Evolutionary conservation across 2,888 invertebrate genomes (phyloP).

Genomic region (Gortyna flavago): DNA sequence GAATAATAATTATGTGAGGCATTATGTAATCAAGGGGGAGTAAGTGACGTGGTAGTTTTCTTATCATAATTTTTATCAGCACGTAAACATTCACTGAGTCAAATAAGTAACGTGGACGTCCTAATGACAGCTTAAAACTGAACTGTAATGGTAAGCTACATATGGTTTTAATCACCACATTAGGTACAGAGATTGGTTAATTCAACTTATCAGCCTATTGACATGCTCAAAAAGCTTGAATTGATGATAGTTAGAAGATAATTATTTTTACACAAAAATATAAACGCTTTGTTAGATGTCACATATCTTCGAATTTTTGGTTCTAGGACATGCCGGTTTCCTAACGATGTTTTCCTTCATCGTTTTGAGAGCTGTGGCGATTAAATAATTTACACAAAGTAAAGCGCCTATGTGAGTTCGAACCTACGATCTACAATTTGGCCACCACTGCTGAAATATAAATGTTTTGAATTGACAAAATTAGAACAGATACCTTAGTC

Average conservation of each 20-base stretch:
- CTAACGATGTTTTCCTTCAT: not conserved
- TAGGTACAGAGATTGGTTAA: not conserved
- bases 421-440: not conserved
- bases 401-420: not conserved
- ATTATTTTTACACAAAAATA: not conserved
- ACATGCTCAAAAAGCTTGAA: not conserved
- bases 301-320: not conserved
- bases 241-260: not conserved
- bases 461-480: not conserved
- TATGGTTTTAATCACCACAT: not conserved
- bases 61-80: conserved; percentile 2
- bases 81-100: not conserved
- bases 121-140: not conserved
- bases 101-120: not conserved
- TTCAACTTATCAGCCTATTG: not conserved
- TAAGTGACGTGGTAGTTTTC: not conserved
- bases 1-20: conserved; percentile 27
- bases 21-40: conserved; percentile 24
- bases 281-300: not conserved
- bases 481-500: not conserved
- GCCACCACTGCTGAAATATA: not conserved
- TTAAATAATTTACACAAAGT: not conserved
- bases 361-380: no score
- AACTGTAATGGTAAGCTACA: not conserved
- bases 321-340: not conserved